A percentile compares a stretch with the other conserved stretches of the same genome.
Conservation (phyloP, 2,113 vertebrate genomes). For the Forbesichthys papilliferus region DNA sequence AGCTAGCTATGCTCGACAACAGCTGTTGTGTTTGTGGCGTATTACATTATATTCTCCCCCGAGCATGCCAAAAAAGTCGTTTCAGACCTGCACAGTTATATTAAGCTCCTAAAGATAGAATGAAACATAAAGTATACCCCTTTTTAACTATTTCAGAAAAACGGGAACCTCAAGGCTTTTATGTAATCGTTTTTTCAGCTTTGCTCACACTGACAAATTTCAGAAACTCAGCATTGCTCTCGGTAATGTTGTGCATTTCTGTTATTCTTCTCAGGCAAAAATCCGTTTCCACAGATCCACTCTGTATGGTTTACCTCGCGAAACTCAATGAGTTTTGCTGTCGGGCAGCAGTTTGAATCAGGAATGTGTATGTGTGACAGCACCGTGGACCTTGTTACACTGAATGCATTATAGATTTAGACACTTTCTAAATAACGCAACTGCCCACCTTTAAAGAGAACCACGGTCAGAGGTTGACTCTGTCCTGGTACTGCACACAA, state of each 20-base stretch:
- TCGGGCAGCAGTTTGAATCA: neutral
- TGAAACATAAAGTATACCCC: neutral
- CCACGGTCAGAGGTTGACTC: neutral
- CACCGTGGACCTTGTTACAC: neutral
- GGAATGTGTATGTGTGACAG: constrained; percentile 17
- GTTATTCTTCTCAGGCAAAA: neutral
- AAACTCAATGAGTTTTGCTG: neutral
- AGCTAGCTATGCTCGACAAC: neutral
- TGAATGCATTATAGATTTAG: neutral
- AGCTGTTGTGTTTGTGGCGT: neutral
- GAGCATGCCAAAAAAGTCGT: neutral
- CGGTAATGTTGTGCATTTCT: neutral
- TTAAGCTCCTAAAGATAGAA: neutral
- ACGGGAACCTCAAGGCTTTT: neutral
- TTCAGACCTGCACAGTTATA: neutral
- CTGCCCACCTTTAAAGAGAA: constrained; percentile 8
- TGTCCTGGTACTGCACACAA: neutral
- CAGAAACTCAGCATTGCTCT: neutral
- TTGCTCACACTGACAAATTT: neutral
- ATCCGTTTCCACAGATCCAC: neutral
- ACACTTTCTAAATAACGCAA: constrained; percentile 21
- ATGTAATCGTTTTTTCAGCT: neutral
- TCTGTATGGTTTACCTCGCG: neutral
- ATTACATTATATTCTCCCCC: neutral
- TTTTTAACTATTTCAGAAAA: neutral